A percentile compares a stretch with the other conserved stretches of the same genome.
phyloP scores from a whole-genome alignment of 2,888 invertebrate genomes.

The Coelopa pilipes region DNA sequence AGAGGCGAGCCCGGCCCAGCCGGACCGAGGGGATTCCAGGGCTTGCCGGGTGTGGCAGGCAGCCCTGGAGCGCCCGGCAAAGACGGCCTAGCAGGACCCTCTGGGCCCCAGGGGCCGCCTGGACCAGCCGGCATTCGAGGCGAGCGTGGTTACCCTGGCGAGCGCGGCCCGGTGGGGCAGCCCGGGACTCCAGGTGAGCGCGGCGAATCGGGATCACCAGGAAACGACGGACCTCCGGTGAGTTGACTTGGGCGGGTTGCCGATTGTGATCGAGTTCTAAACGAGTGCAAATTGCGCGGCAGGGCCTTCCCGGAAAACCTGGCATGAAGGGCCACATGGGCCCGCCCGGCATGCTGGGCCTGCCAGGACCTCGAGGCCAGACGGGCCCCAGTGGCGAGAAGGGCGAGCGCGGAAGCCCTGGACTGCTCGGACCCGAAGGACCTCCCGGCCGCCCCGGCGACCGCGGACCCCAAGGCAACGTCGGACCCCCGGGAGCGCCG shows the following conservation, averaged over 20 bases:
- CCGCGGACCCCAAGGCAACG: constrained; percentile 79
- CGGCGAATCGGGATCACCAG: constrained; percentile 69
- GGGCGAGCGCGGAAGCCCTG: constrained; percentile 74
- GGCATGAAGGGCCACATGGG: constrained; percentile 85
- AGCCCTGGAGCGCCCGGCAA: constrained; percentile 81
- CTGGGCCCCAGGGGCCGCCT: constrained; percentile 73
- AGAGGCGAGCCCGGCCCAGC: constrained; percentile 80
- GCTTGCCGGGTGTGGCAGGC: constrained; percentile 80
- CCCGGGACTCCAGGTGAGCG: constrained; percentile 67
- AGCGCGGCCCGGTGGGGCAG: constrained; percentile 76
- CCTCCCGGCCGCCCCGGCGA: constrained; percentile 76
- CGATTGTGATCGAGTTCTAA: background rate
- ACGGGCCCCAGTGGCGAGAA: constrained; percentile 73
- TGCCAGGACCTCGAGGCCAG: constrained; percentile 77
- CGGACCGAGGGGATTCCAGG: constrained; percentile 83
- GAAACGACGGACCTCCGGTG: constrained; percentile 73
- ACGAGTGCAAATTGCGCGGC: no score
- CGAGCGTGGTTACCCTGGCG: constrained; percentile 79
- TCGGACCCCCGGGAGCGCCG: constrained; percentile 80
- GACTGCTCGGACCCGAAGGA: constrained; percentile 81
- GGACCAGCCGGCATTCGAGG: constrained; percentile 75
- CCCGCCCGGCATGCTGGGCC: constrained; percentile 82
- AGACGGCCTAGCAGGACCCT: constrained; percentile 80
- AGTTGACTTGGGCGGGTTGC: constrained; percentile 47
- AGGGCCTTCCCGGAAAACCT: constrained; percentile 72